These are phyloP conservation scores for Simalia tracyae DNA, from an alignment of 2,797 vertebrate species.

Conservation along the genomic window DNA sequence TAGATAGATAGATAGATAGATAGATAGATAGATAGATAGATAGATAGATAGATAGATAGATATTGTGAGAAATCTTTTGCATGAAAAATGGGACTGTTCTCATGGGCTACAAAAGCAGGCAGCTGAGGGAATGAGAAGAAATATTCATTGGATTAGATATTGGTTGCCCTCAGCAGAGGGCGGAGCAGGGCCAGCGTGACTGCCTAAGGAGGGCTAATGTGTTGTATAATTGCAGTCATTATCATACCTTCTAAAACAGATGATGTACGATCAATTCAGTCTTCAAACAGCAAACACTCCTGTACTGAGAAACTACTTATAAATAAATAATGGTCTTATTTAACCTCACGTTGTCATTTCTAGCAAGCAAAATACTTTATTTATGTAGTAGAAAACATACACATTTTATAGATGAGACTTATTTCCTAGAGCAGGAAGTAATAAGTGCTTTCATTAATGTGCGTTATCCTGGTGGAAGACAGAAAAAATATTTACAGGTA, in stretches of 20 bases:
- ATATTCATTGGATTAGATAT: background rate
- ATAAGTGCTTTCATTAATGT: conserved; percentile 3
- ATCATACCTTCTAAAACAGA: background rate
- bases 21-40: too few relatives aligned
- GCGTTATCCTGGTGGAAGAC: background rate
- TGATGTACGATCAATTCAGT: background rate
- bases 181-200: background rate
- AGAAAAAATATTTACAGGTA: conserved; percentile 11
- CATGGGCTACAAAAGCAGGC: background rate
- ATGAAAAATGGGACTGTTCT: background rate
- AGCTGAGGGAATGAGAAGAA: background rate
- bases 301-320: conserved; percentile 36
- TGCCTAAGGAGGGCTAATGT: background rate
- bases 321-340: conserved; percentile 47
- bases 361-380: conserved; percentile 8
- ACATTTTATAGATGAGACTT: background rate
- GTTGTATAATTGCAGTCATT: background rate
- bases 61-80: background rate
- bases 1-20: background rate
- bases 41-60: background rate
- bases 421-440: background rate
- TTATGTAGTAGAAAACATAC: background rate
- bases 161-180: background rate
- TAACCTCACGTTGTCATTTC: conserved; percentile 36
- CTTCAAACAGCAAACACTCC: conserved; percentile 22